Evolutionary conservation across 2,888 invertebrate species (phyloP), one percentile per base, ranked within the genome.

Genomic region (Atethmia centrago): DNA sequence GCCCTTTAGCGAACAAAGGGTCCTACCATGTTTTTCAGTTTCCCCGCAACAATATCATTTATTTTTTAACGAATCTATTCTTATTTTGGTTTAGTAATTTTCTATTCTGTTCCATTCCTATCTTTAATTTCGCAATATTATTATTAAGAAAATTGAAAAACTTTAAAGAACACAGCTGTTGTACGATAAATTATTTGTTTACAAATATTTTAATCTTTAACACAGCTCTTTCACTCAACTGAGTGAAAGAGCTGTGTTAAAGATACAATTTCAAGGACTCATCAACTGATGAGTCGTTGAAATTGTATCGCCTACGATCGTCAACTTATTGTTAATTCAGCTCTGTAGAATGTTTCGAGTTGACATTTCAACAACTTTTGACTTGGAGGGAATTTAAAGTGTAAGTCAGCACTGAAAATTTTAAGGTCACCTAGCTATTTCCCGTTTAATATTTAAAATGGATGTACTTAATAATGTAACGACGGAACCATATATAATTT

Each of bases 291-390:
- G 21, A 62, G 45, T 56, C 21, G 2, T n/a, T 9, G 1, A 77
- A 71, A 64, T 53, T 61, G 36, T 62, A 79, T 65, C 49, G 65
- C 49, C 61, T 45, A 61, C 47, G 12, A 71, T 55, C 45, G 16
- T 31, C 19, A 51, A 77, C 21, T 53, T 8, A 67, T 71, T 64
- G 40, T 28, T 28, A 51, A 77, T 78, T 78, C 42, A 55, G 3
- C 40, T 25, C 3, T 28, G 49, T 69, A n/a, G n/a, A 9, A 67
- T 40, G n/a, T 56, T 76, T 49, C 2, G 1, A 45, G 12, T 76
- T 69, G 28, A 64, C 16, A 71, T 59, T 77, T 40, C 2, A 47
- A 71, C 16, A 59, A 64, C 47, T 64, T 77, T 53, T 42, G 14
- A 64, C 10, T 55, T 55, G 28, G 19, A n/a, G 42, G 7, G 36